Base-by-base conservation (phyloP, 2,113 vertebrate species). In the Cettia cetti region DNA sequence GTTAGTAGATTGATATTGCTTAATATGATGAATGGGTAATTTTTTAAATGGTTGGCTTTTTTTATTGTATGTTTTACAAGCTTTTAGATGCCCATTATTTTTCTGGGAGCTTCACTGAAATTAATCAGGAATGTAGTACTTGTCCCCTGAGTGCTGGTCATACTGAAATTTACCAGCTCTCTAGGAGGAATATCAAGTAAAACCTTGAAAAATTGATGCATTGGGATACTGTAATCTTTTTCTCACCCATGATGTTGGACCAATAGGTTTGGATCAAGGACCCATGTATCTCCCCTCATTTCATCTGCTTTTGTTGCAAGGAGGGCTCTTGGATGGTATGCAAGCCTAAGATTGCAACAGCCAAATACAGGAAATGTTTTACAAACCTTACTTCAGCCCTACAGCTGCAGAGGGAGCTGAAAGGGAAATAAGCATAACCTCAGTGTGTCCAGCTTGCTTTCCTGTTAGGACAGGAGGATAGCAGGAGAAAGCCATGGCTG, bases 381-480 rank as follows among this genome's bases (percentile, higher is more conserved):
- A 37, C 12, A 14, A 85, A 93, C 61, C 56, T 75, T 39, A 47
- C 26, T 82, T 79, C 66, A 82, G 44, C 70, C 59, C 35, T 64
- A 59, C 47, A 90, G 70, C 47, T 78, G 65, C 79, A 75, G 24
- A 37, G 27, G 57, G 53, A 63, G 56, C 37, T 87, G 78, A 49
- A 90, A 78, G 42, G 14, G 52, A 93, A 94, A 82, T 6, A 56
- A 77, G 45, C 35, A 86, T 45, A 89, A 75, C 17, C 9, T 39
- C 23, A 31, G n/a, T 1, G 3, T 0, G 0, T 69, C 59, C 0
- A 0, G 19, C 28, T 84, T 78, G n/a, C 37, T 84, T 60, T 69
- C 33, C 35, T 54, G 13, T 47, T 75, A 16, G 23, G 47, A 37
- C 1, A 68, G 33, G 28, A 45, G 12, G 28, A 47, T 1, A 75